Base-by-base conservation (phyloP, 35 echinoderm and acorn worm genomes). In the Apostichopus californicus region DNA sequence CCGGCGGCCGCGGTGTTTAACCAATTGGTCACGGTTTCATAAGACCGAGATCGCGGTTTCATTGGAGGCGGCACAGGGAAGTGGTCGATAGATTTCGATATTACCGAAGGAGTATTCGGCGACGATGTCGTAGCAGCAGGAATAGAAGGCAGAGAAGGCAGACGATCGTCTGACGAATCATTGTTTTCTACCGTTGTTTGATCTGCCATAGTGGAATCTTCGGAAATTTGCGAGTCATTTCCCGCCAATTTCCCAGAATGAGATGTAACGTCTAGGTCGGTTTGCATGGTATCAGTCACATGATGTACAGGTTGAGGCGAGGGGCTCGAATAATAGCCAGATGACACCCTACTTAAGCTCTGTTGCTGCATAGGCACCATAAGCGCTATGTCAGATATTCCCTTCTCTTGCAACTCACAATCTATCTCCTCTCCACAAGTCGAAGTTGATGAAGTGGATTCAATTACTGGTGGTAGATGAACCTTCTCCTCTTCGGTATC, bases 261-360 rank as follows among this genome's bases (percentile, higher is more conserved):
- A 61, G 58, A 7, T 61, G 58, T 8, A 8, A 61, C 12, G 7
- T 61, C 58, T 55, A 64, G 8, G 22, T 10, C 55, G n/a, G 20
- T 75, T 75, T 21, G 71, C 11, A 18, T 75, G 20, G 7, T 24
- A 22, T 75, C 71, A 75, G 2, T 3, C 14, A 22, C 17, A 22
- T 75, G n/a, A 18, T 75, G 14, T 75, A 61, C 58, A 54, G 10
- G 46, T 13, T 56, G 89, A 10, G 77, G 89, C 7, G 89, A 78
- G 17, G 89, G 15, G 21, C 52, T 79, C 4, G 89, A 91, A 79
- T 18, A 79, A 59, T 91, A 91, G 54, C 89, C 89, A 68, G 89
- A 91, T 79, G 89, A 91, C 15, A 77, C 89, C 56, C 89, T 56
- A 9, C 89, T 91, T 52, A 91, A 79, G 22, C 54, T 77, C 54